Conservation (phyloP, 2,888 invertebrate species). For the Orthosia incerta region DNA sequence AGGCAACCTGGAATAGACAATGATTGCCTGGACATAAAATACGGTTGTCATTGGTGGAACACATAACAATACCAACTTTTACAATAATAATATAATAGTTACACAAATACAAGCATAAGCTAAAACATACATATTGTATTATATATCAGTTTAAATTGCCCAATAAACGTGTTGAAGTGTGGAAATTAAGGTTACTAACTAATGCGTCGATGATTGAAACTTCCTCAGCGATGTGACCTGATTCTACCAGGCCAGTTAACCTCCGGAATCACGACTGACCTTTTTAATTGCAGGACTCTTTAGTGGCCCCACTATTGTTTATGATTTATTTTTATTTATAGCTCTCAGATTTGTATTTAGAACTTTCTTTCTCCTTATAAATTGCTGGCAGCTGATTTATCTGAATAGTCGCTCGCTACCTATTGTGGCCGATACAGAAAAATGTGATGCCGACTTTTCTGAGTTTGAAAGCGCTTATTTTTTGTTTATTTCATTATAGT, state of each 20-base stretch:
- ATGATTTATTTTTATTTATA: slow-evolving; percentile 19
- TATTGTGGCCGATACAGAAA: not conserved
- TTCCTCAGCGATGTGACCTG: slow-evolving; percentile 44
- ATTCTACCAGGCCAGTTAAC: slow-evolving; percentile 51
- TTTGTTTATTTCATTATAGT: not conserved
- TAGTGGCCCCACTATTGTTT: slow-evolving; percentile 15
- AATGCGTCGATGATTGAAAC: slow-evolving; percentile 53
- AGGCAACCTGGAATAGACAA: too few species aligned
- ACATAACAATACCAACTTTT: too few species aligned
- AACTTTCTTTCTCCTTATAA: not conserved
- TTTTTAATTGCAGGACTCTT: slow-evolving; percentile 45
- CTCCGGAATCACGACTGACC: slow-evolving; percentile 56
- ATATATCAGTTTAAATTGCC: not conserved
- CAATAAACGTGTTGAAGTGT: slow-evolving; percentile 2
- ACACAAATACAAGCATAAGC: too few species aligned
- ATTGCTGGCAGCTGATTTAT: slow-evolving; percentile 2
- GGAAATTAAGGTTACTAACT: slow-evolving; percentile 48
- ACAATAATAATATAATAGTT: too few species aligned
- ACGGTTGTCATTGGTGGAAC: too few species aligned
- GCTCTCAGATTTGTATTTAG: slow-evolving; percentile 4
- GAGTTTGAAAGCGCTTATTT: not conserved
- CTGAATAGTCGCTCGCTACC: not conserved
- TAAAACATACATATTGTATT: too few species aligned
- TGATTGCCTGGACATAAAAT: too few species aligned
- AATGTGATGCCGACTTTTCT: not conserved